phyloP scores from a whole-genome alignment of 2,797 vertebrate genomes.

The Pangasius djambal region DNA sequence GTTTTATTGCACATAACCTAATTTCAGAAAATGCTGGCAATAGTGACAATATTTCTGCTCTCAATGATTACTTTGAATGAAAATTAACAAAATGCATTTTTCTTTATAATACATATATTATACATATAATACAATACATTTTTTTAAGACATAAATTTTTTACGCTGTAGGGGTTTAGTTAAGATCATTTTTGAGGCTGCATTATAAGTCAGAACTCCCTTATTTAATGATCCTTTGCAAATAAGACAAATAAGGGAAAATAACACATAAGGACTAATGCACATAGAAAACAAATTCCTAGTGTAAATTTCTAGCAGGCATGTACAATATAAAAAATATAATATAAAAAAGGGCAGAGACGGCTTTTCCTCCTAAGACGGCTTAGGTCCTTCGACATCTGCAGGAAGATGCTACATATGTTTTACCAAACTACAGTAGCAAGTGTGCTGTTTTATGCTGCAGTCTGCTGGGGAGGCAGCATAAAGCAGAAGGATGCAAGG shows the following conservation, averaged over 20 bases:
- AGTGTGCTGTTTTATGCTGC: no score
- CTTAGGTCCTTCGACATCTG: no score
- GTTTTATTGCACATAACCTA: neutral
- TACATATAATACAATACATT: no score
- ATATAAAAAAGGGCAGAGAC: no score
- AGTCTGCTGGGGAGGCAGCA: no score
- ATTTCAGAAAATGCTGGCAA: neutral
- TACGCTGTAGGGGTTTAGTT: neutral
- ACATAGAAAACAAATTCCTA: neutral
- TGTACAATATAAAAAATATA: neutral
- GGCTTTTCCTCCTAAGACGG: no score
- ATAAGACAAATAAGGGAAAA: neutral
- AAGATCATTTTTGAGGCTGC: neutral
- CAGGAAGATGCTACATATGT: no score
- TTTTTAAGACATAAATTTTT: neutral
- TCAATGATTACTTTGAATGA: neutral
- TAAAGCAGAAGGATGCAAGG: no score
- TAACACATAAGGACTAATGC: neutral
- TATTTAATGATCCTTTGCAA: constrained; percentile 1
- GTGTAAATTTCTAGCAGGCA: neutral
- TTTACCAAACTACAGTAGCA: no score
- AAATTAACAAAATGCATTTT: neutral
- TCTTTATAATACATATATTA: no score
- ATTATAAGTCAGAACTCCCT: neutral
- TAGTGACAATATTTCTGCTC: neutral